Conservation (phyloP, 2,113 vertebrate genomes). For the Proterorhinus semilunaris region DNA sequence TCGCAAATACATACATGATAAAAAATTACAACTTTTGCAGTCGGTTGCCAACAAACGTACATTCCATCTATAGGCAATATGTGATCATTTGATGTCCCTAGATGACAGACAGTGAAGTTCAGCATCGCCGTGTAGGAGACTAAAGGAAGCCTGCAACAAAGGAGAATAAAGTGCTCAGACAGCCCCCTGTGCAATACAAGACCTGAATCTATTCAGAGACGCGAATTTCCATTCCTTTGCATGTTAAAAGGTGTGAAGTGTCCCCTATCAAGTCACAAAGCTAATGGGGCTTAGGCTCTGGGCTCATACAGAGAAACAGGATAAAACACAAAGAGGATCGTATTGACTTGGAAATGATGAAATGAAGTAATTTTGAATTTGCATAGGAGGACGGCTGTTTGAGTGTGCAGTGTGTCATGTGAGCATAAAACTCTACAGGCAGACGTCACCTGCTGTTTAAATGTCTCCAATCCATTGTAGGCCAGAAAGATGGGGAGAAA, state of each 20-base stretch:
- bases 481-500: no score
- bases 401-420: constrained; percentile 14
- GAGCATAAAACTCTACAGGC: constrained; percentile 26
- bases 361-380: constrained; percentile 50
- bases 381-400: constrained; percentile 43
- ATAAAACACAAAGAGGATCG: constrained; percentile 39
- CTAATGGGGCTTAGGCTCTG: constrained; percentile 46
- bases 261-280: constrained; percentile 37
- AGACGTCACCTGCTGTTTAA: not conserved
- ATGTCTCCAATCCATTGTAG: not conserved
- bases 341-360: constrained; percentile 67
- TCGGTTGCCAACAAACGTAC: not conserved
- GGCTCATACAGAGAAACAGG: constrained; percentile 41
- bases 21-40: constrained; percentile 1
- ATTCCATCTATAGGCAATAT: not conserved
- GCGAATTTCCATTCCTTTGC: constrained; percentile 70
- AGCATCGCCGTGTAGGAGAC: constrained; percentile 28
- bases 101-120: constrained; percentile 40
- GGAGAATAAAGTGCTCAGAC: not conserved
- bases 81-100: constrained; percentile 12
- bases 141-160: constrained; percentile 32
- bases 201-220: constrained; percentile 42
- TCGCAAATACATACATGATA: constrained; percentile 1
- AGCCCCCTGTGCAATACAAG: constrained; percentile 39
- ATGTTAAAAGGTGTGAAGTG: constrained; percentile 60